Percentiles rank a stretch among this genome's conserved stretches.
Conservation (phyloP, 1,140 invertebrate species). For the Megalonaias nervosa region DNA sequence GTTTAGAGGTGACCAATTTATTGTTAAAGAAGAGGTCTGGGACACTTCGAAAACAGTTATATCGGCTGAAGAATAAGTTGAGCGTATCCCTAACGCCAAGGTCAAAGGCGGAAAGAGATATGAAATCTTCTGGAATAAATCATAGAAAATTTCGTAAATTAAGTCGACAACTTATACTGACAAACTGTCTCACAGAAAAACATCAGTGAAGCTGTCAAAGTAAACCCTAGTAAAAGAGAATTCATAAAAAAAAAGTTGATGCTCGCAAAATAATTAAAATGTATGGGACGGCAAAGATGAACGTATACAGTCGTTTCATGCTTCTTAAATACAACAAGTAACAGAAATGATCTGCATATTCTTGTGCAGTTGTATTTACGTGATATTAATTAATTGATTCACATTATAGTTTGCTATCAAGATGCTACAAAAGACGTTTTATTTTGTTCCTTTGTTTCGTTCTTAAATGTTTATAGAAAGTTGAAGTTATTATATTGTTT, state of each 20-base stretch:
- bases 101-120: background rate
- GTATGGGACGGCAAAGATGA: background rate
- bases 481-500: too few species aligned
- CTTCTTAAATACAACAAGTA: too few species aligned
- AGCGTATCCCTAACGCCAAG: background rate
- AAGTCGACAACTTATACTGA: background rate
- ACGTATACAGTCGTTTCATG: too few species aligned
- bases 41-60: background rate
- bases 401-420: too few species aligned
- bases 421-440: too few species aligned
- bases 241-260: background rate
- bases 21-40: background rate
- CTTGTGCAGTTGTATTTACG: too few species aligned
- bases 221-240: background rate
- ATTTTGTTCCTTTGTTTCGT: too few species aligned
- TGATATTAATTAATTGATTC: too few species aligned
- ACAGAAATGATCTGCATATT: too few species aligned
- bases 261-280: conserved; percentile 9
- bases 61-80: too few species aligned
- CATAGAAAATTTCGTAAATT: background rate
- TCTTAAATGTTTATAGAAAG: too few species aligned
- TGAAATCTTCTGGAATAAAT: conserved; percentile 5
- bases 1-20: background rate
- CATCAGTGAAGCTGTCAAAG: background rate
- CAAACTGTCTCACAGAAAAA: background rate